A percentile compares a stretch with the other conserved stretches of the same genome.
phyloP scores from a whole-genome alignment of 2,888 invertebrate genomes.

The Ametastegia equiseti region DNA sequence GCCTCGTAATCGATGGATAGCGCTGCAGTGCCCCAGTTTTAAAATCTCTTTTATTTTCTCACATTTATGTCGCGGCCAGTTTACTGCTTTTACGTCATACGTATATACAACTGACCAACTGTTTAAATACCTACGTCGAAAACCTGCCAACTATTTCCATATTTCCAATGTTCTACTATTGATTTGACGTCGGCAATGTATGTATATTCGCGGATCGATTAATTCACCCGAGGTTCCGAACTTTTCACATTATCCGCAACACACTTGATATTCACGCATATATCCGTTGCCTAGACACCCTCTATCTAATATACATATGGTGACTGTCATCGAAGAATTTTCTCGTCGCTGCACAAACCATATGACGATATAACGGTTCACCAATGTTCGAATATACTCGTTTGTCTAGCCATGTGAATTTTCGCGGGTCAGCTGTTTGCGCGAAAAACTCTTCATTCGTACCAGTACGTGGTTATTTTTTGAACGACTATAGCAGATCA shows the following conservation, averaged over 20 bases:
- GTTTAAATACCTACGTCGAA: background rate
- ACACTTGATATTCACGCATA: background rate
- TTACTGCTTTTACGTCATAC: background rate
- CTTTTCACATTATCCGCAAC: background rate
- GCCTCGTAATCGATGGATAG: conserved; percentile 43
- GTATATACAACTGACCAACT: background rate
- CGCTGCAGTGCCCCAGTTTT: conserved; percentile 45
- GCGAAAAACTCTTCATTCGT: too few relatives aligned
- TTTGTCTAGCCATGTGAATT: background rate
- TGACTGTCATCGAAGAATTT: background rate
- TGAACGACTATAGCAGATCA: too few relatives aligned
- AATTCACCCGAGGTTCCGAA: background rate
- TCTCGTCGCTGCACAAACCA: background rate
- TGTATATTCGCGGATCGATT: background rate
- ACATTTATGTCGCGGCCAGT: conserved; percentile 25
- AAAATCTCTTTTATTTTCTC: conserved; percentile 33
- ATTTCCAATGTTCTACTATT: background rate
- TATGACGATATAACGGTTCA: background rate
- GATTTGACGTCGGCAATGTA: background rate
- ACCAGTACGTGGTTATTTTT: too few relatives aligned
- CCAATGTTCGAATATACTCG: background rate
- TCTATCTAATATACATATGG: background rate
- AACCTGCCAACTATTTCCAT: background rate
- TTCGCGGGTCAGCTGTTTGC: background rate
- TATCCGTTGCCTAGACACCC: background rate